phyloP scores from a whole-genome alignment of 2,113 vertebrate genomes.

The Axis porcinus region DNA sequence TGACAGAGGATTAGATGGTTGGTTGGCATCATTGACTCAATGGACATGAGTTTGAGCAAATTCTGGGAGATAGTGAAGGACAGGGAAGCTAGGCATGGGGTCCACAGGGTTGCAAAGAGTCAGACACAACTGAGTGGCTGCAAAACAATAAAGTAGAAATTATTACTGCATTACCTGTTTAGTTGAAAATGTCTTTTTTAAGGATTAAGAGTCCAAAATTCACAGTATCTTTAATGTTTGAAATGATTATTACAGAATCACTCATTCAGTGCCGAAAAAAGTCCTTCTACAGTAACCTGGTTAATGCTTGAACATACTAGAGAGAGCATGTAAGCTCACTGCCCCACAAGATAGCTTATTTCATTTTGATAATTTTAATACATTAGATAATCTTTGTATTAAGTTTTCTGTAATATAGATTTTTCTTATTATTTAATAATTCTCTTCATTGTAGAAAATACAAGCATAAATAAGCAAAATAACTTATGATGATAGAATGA shows the following conservation, averaged over 20 bases:
- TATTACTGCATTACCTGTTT: neutral
- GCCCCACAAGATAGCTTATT: neutral
- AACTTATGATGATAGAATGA: neutral
- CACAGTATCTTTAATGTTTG: neutral
- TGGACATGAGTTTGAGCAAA: neutral
- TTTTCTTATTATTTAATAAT: neutral
- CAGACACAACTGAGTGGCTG: rapidly evolving
- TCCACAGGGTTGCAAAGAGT: neutral
- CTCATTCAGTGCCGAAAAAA: neutral
- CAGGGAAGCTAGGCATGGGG: neutral
- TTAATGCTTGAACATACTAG: neutral
- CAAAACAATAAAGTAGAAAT: neutral
- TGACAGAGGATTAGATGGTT: neutral
- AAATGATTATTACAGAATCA: neutral
- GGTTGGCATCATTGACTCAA: neutral
- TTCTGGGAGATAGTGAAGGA: neutral
- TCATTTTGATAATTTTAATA: neutral
- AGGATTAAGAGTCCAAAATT: neutral
- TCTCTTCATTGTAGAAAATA: neutral
- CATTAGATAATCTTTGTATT: neutral
- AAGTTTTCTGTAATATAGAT: neutral
- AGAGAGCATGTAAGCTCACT: neutral
- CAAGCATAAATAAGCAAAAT: neutral
- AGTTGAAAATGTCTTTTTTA: neutral
- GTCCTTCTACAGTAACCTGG: neutral